Conservation (phyloP, 2,113 vertebrate genomes). For the Melospiza melodia region DNA sequence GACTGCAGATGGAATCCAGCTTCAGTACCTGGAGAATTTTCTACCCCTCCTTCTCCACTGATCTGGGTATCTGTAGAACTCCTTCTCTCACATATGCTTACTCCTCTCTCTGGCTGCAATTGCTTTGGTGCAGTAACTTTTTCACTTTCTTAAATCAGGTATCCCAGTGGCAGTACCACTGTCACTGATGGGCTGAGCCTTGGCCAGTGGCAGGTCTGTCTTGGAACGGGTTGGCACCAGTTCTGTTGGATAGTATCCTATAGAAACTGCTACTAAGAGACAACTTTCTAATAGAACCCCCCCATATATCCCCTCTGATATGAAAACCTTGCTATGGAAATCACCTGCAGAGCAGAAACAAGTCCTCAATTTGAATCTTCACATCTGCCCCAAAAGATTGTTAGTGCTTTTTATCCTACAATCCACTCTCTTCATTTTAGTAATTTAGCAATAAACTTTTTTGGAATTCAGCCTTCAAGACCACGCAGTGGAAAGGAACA, state of each 20-base stretch:
- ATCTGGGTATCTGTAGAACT: not conserved
- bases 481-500: not conserved
- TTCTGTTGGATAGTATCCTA: not conserved
- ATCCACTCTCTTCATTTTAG: not conserved
- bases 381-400: not conserved
- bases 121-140: not conserved
- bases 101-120: not conserved
- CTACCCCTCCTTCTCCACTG: not conserved
- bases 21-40: not conserved
- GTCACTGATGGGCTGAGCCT: not conserved
- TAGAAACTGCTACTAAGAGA: not conserved
- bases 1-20: not conserved
- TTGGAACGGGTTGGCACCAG: not conserved
- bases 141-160: not conserved
- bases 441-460: not conserved
- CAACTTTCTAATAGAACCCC: not conserved
- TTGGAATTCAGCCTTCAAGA: not conserved
- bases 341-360: not conserved
- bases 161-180: not conserved
- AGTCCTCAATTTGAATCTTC: not conserved
- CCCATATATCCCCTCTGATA: accelerated
- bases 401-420: not conserved
- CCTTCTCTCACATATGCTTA: not conserved
- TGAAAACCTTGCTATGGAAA: not conserved
- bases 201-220: not conserved